Conservation (phyloP, 2,797 vertebrate genomes). For the Okamejei kenojei region DNA sequence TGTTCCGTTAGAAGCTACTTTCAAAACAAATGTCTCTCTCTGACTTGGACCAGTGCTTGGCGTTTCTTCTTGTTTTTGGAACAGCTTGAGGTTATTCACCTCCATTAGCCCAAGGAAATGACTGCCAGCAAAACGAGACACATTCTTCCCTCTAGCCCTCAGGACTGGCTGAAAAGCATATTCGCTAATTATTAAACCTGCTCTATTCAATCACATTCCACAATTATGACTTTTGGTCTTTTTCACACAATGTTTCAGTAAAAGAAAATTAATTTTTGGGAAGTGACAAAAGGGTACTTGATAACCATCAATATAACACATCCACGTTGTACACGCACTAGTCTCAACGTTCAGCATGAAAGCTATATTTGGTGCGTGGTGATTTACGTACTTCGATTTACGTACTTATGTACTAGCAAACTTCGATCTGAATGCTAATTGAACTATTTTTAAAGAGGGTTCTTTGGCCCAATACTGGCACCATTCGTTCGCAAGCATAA, state of each 20-base stretch:
- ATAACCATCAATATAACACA: constrained; percentile 57
- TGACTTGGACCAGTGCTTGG: constrained; percentile 56
- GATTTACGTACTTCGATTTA: no score
- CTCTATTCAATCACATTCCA: constrained; percentile 58
- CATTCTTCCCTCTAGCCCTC: constrained; percentile 64
- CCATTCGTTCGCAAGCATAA: neutral
- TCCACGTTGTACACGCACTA: constrained; percentile 48
- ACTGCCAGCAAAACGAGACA: constrained; percentile 77
- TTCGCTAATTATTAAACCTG: constrained; percentile 75
- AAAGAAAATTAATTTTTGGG: constrained; percentile 59
- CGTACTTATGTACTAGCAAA: no score
- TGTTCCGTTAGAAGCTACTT: constrained; percentile 75
- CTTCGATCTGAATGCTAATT: neutral
- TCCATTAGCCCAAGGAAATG: constrained; percentile 79
- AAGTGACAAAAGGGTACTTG: constrained; percentile 63
- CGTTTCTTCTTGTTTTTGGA: constrained; percentile 65
- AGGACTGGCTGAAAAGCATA: constrained; percentile 63
- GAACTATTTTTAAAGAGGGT: neutral
- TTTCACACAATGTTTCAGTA: constrained; percentile 55
- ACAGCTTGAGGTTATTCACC: constrained; percentile 74
- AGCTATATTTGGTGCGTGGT: neutral
- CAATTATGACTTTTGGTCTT: constrained; percentile 51
- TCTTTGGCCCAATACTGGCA: neutral
- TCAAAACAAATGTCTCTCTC: constrained; percentile 66
- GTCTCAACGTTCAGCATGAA: constrained; percentile 38